Base-by-base conservation (phyloP, 2,888 invertebrate species). In the Tholera decimalis region DNA sequence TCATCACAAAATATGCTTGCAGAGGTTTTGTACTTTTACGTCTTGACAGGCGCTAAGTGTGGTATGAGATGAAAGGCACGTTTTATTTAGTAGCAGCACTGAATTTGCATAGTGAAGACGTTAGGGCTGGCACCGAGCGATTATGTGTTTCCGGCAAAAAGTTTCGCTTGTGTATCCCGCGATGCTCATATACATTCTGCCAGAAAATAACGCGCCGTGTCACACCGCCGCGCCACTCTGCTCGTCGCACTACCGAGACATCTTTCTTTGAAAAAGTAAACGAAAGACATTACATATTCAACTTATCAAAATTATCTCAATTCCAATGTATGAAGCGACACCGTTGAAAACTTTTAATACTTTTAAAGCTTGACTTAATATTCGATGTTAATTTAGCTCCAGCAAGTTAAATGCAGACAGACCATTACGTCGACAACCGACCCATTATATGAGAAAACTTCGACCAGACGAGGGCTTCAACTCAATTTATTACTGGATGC, bases 371-470 rank as follows among this genome's bases (percentile, higher is more conserved):
- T 26, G 44, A 79, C 82, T 85, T 85, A 86, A 89, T 87, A 85
- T 83, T 70, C 69, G 76, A 83, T 86, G 87, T 88, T 89, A 87
- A 88, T 85, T 90, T 83, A 84, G 82, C 74, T 73, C 66, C 63
- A 73, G 72, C 79, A 84, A 87, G 86, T 89, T 87, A 84, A 86
- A 88, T 85, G 84, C 84, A 82, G 82, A 79, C 66, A 78, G 83
- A 70, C 85, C 85, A 85, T 88, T 89, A 88, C 78, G 85, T 79
- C 84, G 80, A 79, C 85, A 76, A 80, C 79, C 79, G 76, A 77
- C 75, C 85, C 84, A 87, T 86, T 90, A 89, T 87, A 89, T 87
- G 88, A 84, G 89, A 84, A 88, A 91, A 89, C 88, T 90, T 88
- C 68, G 81, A 68, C 83, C 83, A 84, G 85, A 84, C 80, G 85